Percentiles rank a stretch among this genome's conserved stretches.
Evolutionary conservation across 2,797 vertebrate genomes (phyloP).

Genomic region (Bovichtus variegatus): DNA sequence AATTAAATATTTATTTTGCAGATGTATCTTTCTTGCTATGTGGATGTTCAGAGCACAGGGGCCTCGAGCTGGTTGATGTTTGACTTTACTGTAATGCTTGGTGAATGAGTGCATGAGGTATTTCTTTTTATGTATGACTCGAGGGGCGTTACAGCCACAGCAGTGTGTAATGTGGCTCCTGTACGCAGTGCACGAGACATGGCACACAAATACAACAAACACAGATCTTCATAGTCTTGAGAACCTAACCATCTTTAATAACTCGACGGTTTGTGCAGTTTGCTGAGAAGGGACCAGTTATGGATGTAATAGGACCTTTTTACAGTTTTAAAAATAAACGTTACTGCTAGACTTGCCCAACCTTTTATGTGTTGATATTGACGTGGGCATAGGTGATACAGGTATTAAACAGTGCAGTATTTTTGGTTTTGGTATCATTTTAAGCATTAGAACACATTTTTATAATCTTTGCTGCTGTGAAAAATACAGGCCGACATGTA

Average conservation of each 20-base stretch:
- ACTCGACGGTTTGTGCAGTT: not conserved
- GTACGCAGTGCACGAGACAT: not conserved
- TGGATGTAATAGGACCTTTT: not conserved
- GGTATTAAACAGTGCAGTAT: not conserved
- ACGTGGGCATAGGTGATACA: too few relatives aligned
- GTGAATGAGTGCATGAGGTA: not conserved
- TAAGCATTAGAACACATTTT: not conserved
- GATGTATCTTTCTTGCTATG: not conserved
- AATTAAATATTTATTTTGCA: not conserved
- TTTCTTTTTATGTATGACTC: not conserved
- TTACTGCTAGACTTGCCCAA: too few relatives aligned
- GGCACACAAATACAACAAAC: not conserved
- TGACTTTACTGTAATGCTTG: not conserved
- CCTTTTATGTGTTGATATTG: too few relatives aligned
- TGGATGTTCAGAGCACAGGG: not conserved
- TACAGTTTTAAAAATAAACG: too few relatives aligned
- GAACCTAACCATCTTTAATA: not conserved
- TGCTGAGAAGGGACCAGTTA: too few relatives aligned
- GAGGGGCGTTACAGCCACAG: not conserved
- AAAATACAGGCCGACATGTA: not conserved
- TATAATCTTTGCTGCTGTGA: not conserved
- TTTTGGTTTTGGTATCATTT: not conserved
- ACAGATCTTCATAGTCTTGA: not conserved
- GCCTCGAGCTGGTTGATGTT: not conserved
- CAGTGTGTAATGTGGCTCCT: not conserved